Evolutionary conservation across 2,888 invertebrate species (phyloP).

Genomic region (Nymphalis urticae): DNA sequence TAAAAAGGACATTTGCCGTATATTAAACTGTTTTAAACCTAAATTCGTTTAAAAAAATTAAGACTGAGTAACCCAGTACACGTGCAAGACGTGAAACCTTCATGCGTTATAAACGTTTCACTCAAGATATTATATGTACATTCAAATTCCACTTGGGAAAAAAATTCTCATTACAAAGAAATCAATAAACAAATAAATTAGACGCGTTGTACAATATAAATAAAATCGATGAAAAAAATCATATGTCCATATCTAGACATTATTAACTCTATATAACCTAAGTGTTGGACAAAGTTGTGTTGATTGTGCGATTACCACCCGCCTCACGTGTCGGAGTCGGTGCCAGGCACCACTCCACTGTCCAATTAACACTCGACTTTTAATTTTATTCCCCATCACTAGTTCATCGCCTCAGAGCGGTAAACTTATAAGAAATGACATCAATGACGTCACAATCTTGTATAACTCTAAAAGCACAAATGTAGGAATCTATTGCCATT

Average conservation of each 20-base stretch:
- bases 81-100: no score
- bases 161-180: no score
- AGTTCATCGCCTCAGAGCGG: not conserved
- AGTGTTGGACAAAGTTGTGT: constrained; percentile 60
- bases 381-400: constrained; percentile 32
- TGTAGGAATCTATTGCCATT: no score
- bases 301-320: constrained; percentile 57
- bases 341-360: constrained; percentile 57
- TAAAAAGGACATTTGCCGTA: no score
- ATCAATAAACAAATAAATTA: no score
- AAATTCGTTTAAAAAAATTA: no score
- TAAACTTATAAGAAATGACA: not conserved
- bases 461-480: no score
- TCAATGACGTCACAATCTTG: not conserved
- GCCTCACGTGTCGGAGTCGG: constrained; percentile 49
- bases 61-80: no score
- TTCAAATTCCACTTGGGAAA: no score
- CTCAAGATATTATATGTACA: no score
- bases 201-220: not conserved
- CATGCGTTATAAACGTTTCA: no score
- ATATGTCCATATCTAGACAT: constrained; percentile 23
- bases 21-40: no score
- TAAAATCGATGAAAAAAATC: not conserved
- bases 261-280: constrained; percentile 37
- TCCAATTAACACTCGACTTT: constrained; percentile 56